Conservation (phyloP, 2,113 vertebrate species). For the Syrmaticus mikado region DNA sequence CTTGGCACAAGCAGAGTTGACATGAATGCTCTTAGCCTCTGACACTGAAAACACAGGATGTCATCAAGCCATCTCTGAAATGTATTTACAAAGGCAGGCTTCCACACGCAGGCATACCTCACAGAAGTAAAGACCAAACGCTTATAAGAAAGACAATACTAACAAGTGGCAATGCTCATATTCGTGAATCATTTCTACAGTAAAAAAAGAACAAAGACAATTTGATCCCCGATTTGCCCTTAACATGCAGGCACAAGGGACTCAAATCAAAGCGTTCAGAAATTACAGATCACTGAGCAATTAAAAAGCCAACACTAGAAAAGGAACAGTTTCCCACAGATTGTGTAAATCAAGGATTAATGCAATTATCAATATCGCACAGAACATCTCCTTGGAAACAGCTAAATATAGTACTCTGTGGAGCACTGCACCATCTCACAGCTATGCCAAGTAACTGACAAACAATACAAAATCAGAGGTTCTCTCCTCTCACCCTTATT, state of each 20-base stretch:
- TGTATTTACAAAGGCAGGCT: not conserved
- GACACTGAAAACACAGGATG: constrained; percentile 22
- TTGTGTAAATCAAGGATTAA: constrained; percentile 75
- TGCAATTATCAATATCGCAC: constrained; percentile 76
- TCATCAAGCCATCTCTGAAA: constrained; percentile 4
- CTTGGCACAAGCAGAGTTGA: constrained; percentile 1
- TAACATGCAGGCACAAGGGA: not conserved
- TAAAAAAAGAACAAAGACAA: not conserved
- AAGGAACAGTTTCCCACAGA: constrained; percentile 65
- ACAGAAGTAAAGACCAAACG: not conserved
- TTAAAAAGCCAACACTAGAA: constrained; percentile 54
- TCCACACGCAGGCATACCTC: not conserved
- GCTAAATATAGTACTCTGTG: constrained; percentile 74
- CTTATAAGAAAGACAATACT: not conserved
- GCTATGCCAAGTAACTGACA: constrained; percentile 62
- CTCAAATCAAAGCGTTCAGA: not conserved
- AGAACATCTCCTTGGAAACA: constrained; percentile 79
- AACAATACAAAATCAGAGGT: constrained; percentile 44
- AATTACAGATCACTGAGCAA: constrained; percentile 29
- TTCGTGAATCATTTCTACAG: not conserved
- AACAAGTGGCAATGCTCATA: not conserved
- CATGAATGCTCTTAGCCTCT: not conserved
- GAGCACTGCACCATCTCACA: constrained; percentile 56
- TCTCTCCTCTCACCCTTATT: constrained; percentile 8
- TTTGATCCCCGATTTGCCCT: not conserved